Conservation (phyloP, 2,113 vertebrate species). For the Gallinago paraguaiae region DNA sequence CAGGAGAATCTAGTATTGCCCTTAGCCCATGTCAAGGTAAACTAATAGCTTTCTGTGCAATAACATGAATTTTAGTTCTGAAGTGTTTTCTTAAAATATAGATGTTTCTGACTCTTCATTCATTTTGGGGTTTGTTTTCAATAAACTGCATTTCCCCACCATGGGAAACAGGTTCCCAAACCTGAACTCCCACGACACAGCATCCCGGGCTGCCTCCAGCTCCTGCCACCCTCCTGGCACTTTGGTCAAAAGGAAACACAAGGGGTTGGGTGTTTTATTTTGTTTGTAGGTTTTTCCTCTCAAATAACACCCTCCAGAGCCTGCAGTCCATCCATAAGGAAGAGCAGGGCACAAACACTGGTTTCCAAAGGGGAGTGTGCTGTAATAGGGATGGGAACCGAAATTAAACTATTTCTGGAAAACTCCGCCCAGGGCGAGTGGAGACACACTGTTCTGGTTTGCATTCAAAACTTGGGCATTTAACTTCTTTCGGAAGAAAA, state of each 20-base stretch:
- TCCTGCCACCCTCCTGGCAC: background rate
- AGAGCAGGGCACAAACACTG: background rate
- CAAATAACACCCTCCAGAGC: background rate
- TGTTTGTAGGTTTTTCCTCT: background rate
- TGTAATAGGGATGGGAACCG: background rate
- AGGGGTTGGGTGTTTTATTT: background rate
- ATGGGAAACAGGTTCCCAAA: background rate
- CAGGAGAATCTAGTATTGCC: background rate
- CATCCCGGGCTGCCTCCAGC: background rate
- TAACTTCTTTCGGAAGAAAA: background rate
- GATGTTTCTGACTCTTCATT: background rate
- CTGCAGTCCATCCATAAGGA: background rate
- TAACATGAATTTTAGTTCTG: background rate
- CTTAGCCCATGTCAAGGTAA: background rate
- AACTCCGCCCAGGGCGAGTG: background rate
- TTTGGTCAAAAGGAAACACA: background rate
- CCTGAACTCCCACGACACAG: background rate
- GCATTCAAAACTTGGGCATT: background rate
- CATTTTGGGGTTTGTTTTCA: background rate
- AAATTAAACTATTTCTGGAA: background rate
- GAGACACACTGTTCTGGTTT: background rate
- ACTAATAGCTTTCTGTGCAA: background rate
- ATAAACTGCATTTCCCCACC: background rate
- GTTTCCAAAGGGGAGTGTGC: accelerated
- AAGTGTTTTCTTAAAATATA: background rate